Base-by-base conservation (phyloP, 2,113 vertebrate species). In the Platichthys flesus region DNA sequence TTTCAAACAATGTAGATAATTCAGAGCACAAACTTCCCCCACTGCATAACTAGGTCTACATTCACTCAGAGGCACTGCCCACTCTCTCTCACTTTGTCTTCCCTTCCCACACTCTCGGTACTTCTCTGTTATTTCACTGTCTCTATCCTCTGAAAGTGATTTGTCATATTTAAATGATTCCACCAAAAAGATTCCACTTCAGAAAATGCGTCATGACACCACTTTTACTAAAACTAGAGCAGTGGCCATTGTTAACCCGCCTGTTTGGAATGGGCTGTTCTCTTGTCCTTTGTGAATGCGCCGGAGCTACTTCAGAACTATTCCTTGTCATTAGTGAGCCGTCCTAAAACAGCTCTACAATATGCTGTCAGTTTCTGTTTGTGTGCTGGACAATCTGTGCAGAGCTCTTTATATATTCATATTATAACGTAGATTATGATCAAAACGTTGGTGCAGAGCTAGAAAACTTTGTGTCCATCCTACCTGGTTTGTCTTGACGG, bases 1-100 rank as follows among this genome's bases (percentile, higher is more conserved):
- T 88, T 90, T 89, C 80, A 84, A 89, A 89, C 91, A 88, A 82
- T 86, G 81, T 49, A 84, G 87, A 90, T 90, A 77, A 89, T 88
- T 90, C 83, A 85, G 56, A 67, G 55, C 67, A 83, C 58, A 67
- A 82, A 59, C 75, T 75, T 49, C 76, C 83, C 65, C 71, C 67
- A 37, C 67, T 24, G 55, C 65, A 78, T 67, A 83, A 60, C 79
- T 23, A 74, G 51, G 67, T 71, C 79, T 74, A 52, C 69, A 60
- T 55, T 64, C 55, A 62, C 49, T 65, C 67, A 76, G 67, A 73
- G 37, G 47, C 76, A 47, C 73, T 42, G 64, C 59, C 54, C 61
- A 47, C 59, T 60, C 74, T 71, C 61, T 78, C 65, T 84, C 78
- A 83, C 83, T 82, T 71, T 78, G 82, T 85, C 80, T 77, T 78